A percentile compares a stretch with the other conserved stretches of the same genome.
Evolutionary conservation across 37 sponge, comb jelly and placozoan species (phyloP).

Genomic region (Aplysina aerophoba): DNA sequence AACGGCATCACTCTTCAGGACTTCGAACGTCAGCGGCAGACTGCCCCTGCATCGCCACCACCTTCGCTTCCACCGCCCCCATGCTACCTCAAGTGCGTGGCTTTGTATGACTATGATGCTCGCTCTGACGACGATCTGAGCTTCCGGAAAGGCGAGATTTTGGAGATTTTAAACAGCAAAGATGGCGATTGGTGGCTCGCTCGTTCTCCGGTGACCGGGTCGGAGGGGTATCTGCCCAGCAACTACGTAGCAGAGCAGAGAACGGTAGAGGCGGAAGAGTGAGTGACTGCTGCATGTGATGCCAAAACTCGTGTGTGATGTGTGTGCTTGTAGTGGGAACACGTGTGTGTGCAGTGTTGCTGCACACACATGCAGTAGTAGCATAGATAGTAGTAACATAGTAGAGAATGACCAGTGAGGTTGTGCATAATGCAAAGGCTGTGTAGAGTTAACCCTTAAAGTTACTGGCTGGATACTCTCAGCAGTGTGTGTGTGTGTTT

Average conservation of each 20-base stretch:
- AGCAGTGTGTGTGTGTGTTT: no score
- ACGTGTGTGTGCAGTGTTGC: no score
- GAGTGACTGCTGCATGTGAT: conserved; percentile 45
- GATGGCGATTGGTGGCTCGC: conserved; percentile 99
- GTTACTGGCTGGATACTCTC: no score
- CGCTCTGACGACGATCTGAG: conserved; percentile 90
- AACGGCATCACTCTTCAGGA: no score
- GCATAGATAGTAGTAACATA: no score
- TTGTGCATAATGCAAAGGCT: no score
- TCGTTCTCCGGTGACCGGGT: conserved; percentile 68
- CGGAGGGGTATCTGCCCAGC: conserved; percentile 91
- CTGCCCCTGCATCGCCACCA: neutral
- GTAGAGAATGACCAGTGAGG: no score
- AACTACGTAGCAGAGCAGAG: conserved; percentile 94
- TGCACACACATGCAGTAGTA: no score
- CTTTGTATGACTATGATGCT: conserved; percentile 95
- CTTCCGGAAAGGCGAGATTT: conserved; percentile 90
- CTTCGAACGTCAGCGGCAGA: no score
- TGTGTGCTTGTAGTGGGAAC: no score
- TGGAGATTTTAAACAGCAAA: conserved; percentile 84
- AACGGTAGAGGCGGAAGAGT: conserved; percentile 94
- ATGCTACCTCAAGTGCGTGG: conserved; percentile 47
- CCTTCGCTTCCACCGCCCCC: neutral
- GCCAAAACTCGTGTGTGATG: no score
- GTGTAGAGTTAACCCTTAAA: no score